phyloP scores from a whole-genome alignment of 1,140 invertebrate species.

The Drosophila orena region DNA sequence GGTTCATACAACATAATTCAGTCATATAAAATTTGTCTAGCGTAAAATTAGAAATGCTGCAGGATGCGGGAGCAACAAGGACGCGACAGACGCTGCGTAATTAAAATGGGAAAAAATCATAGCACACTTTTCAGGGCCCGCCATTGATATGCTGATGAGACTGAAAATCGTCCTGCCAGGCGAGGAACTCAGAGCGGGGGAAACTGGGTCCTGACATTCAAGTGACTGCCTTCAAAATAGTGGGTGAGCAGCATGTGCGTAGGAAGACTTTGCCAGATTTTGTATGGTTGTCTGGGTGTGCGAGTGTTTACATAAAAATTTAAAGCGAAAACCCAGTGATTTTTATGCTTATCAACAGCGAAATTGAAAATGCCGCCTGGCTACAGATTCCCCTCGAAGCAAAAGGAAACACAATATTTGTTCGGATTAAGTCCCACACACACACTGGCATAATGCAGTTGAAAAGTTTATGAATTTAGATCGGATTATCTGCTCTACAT shows the following conservation, averaged over 20 bases:
- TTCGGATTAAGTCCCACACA: slow-evolving; percentile 21
- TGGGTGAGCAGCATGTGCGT: slow-evolving; percentile 30
- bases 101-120: slow-evolving; percentile 73
- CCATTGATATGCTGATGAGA: slow-evolving; percentile 81
- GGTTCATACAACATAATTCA: slow-evolving; percentile 79
- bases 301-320: slow-evolving; percentile 75
- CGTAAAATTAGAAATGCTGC: slow-evolving; percentile 80
- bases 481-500: background rate
- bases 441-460: slow-evolving; percentile 14
- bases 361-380: slow-evolving; percentile 70
- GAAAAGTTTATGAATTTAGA: background rate
- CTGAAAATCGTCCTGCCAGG: background rate
- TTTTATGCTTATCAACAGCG: slow-evolving; percentile 75
- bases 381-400: slow-evolving; percentile 35
- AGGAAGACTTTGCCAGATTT: background rate
- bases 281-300: slow-evolving; percentile 7
- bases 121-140: slow-evolving; percentile 46
- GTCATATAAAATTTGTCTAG: slow-evolving; percentile 81
- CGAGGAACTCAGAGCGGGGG: background rate
- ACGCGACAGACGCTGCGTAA: slow-evolving; percentile 64
- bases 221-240: slow-evolving; percentile 66
- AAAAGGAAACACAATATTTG: slow-evolving; percentile 49
- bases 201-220: slow-evolving; percentile 69
- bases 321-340: slow-evolving; percentile 72
- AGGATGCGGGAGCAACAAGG: slow-evolving; percentile 19